Evolutionary conservation across 1,140 invertebrate species (phyloP), one percentile per base, ranked within the genome.

Genomic region (Aleiodes sp.): DNA sequence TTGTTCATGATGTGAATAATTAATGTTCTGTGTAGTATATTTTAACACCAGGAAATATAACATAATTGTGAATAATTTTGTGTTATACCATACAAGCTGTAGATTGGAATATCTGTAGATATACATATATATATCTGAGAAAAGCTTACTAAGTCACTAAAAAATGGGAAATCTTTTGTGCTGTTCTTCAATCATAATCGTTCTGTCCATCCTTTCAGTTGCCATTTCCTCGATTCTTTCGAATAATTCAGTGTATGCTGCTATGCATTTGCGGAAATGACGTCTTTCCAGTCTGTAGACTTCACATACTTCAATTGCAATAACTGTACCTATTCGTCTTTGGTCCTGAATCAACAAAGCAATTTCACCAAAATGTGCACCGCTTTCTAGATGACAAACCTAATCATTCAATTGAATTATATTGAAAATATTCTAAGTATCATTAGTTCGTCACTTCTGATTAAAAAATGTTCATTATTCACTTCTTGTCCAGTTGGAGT

Each of bases 401-500:
- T 88, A 33, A 2, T 2, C 43, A 60, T 62, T 28, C 14, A 52
- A 31, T 24, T 41, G 12, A 68, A 46, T 56, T 46, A 10, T 46
- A 29, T 68, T 37, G n/a, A n/a, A n/a, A n/a, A n/a, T n/a, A 46
- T 39, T 39, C 64, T 28, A 43, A 21, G 37, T 28, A 43, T 37
- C 9, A 35, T 24, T 10, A 26, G 63, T 52, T 7, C n/a, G n/a
- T n/a, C n/a, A n/a, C n/a, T n/a, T n/a, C n/a, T n/a, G n/a, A n/a
- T n/a, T n/a, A n/a, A n/a, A n/a, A n/a, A n/a, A n/a, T n/a, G n/a
- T n/a, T n/a, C n/a, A 57, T 28, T 39, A 64, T 28, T 14, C 68
- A 88, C 87, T 78, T 90, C 89, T 73, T 86, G 87, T 31, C 90
- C 89, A 16, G 87, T 88, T 4, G 87, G 82, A 0, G 90, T 88